These are phyloP conservation scores for Drosophila borborema DNA, from an alignment of 2,888 invertebrate genomes.

Conservation along the genomic window DNA sequence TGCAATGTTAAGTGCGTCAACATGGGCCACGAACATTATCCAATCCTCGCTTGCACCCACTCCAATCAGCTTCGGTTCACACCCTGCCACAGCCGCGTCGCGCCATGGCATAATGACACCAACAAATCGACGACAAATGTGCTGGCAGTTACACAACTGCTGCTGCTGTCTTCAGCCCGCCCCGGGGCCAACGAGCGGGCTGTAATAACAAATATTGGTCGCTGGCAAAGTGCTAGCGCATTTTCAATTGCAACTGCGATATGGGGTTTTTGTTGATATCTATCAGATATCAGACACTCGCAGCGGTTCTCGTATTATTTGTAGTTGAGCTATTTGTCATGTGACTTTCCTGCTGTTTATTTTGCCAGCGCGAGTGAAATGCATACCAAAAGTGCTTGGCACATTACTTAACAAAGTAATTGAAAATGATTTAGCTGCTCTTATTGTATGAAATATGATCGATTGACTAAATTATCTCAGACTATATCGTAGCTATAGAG, in stretches of 20 bases:
- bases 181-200: slow-evolving; percentile 1
- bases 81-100: slow-evolving; percentile 10
- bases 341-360: slow-evolving; percentile 54
- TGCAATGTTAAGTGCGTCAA: slow-evolving; percentile 71
- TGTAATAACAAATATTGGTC: slow-evolving; percentile 73
- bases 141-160: slow-evolving; percentile 17
- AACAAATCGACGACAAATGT: slow-evolving; percentile 74
- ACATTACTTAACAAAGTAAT: slow-evolving; percentile 52
- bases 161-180: neutral
- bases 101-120: slow-evolving; percentile 69
- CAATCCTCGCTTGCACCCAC: neutral
- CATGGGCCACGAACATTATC: slow-evolving; percentile 36
- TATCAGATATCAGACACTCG: slow-evolving; percentile 46
- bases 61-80: neutral
- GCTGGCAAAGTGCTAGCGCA: slow-evolving; percentile 61
- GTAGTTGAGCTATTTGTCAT: slow-evolving; percentile 52
- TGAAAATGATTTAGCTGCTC: slow-evolving; percentile 43
- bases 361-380: slow-evolving; percentile 48
- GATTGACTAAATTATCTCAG: slow-evolving; percentile 34
- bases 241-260: slow-evolving; percentile 68
- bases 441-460: slow-evolving; percentile 37
- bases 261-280: slow-evolving; percentile 55
- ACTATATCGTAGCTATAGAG: neutral
- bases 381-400: slow-evolving; percentile 45
- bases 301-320: slow-evolving; percentile 45